These are phyloP conservation scores for Acronicta alni DNA, from an alignment of 2,888 invertebrate genomes.

Conservation along the genomic window DNA sequence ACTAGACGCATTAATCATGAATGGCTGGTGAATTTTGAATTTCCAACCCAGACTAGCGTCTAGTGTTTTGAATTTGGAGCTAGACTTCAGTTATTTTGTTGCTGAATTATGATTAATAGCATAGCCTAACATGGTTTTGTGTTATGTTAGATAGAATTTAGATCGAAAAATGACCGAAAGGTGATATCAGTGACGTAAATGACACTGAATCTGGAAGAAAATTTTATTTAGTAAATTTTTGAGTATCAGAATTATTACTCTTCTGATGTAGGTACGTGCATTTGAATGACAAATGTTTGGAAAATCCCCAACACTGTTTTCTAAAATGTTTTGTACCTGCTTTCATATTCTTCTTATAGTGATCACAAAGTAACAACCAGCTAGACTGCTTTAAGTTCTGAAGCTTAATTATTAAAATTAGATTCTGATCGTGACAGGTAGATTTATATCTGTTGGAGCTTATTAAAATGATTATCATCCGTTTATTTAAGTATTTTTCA, in stretches of 20 bases:
- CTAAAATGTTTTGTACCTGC: too few species aligned
- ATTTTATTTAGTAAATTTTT: too few species aligned
- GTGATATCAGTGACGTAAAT: too few species aligned
- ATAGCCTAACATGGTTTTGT: neutral
- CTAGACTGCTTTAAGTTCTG: neutral
- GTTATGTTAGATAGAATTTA: too few species aligned
- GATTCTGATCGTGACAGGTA: slow-evolving; percentile 38
- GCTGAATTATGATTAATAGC: neutral
- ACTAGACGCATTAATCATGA: slow-evolving; percentile 77
- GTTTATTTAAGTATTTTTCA: slow-evolving; percentile 34
- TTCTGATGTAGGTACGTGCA: slow-evolving; percentile 22
- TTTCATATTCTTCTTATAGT: too few species aligned
- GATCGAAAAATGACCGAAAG: too few species aligned
- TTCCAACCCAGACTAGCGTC: slow-evolving; percentile 45
- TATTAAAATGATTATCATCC: slow-evolving; percentile 42
- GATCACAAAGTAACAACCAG: too few species aligned
- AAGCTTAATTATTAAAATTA: slow-evolving; percentile 32
- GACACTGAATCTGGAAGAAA: too few species aligned
- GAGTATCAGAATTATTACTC: too few species aligned
- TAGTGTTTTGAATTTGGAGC: slow-evolving; percentile 59
- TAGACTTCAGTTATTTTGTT: slow-evolving; percentile 24
- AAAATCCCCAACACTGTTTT: neutral
- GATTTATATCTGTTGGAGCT: slow-evolving; percentile 27
- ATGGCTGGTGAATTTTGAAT: slow-evolving; percentile 68
- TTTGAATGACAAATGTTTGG: neutral